Percentiles rank a stretch among this genome's conserved stretches.
Conservation (phyloP, 2,888 invertebrate genomes). For the Drosophila tripunctata region DNA sequence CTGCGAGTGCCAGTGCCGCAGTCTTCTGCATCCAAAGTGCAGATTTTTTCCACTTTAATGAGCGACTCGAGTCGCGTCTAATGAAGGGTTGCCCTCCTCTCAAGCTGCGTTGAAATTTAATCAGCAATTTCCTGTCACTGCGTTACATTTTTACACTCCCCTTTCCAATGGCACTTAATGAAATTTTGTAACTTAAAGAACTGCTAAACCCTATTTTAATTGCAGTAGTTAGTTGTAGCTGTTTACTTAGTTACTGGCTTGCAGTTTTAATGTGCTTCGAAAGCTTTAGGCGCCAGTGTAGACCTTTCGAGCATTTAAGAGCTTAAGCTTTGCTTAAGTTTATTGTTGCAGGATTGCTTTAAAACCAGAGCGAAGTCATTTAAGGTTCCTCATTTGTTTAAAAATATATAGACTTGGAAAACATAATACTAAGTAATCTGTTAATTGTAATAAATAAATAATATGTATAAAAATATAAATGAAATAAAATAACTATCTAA, state of each 20-base stretch:
- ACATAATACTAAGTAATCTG: too few relatives aligned
- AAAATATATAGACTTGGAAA: too few relatives aligned
- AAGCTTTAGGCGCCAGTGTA: background rate
- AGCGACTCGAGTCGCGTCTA: slow-evolving; percentile 54
- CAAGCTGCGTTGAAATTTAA: slow-evolving; percentile 54
- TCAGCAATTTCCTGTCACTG: slow-evolving; percentile 61
- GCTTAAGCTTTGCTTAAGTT: too few relatives aligned
- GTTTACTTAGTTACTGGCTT: too few relatives aligned
- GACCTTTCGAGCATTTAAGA: too few relatives aligned
- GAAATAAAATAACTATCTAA: too few relatives aligned
- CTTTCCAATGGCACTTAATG: slow-evolving; percentile 10
- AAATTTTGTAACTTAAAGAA: slow-evolving; percentile 4
- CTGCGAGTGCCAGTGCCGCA: background rate
- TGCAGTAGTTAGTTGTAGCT: background rate
- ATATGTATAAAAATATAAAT: too few relatives aligned
- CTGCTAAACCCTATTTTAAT: background rate
- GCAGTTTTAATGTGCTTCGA: background rate
- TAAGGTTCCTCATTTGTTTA: too few relatives aligned
- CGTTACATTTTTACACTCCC: slow-evolving; percentile 7
- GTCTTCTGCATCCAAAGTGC: slow-evolving; percentile 40
- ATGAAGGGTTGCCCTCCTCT: slow-evolving; percentile 61
- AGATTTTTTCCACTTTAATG: slow-evolving; percentile 60
- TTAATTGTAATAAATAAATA: too few relatives aligned
- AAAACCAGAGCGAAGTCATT: too few relatives aligned
- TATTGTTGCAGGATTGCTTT: too few relatives aligned